Evolutionary conservation across 2,113 vertebrate genomes (phyloP), one percentile per base, ranked within the genome.

Genomic region (Platysternon megacephalum): DNA sequence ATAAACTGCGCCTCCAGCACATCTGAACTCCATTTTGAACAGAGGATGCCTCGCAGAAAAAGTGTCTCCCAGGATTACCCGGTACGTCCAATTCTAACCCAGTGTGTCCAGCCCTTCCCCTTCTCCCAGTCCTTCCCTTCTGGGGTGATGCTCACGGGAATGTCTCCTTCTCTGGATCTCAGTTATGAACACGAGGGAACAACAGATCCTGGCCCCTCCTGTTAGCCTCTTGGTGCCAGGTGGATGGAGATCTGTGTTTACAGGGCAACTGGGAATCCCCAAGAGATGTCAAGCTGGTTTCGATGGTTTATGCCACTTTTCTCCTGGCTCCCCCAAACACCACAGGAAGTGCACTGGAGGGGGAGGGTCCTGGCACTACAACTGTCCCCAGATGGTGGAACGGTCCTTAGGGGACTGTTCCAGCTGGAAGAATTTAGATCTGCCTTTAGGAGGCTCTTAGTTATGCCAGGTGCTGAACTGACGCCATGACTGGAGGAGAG

Each of bases 261-360:
- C 0, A 2, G 53, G 53, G 39, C 48, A 44, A 28, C 39, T 26
- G 72, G 74, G 46, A 61, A n/a, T 53, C 86, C 90, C 88, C 91
- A 0, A 0, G 8, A 72, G 79, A 32, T 65, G 55, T 0, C 6
- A 19, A 11, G 8, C 6, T 0, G 2, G 84, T 74, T 16, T 32
- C n/a, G 19, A 56, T 5, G 3, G 52, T 6, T 86, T 29, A 78
- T 32, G 49, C 28, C 32, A 52, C 46, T 19, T 46, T 39, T 1
- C 28, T 65, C 83, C 26, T 80, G 52, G 13, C 58, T 39, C 10
- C 2, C 19, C 19, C n/a, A 6, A 1, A 8, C 49, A 4, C 68
- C 21, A 39, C 48, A 48, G 76, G 82, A 29, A 86, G 21, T 44
- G 21, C 11, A 39, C 1, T 86, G 5, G 61, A 9, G 48, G 1